These are phyloP conservation scores for Polydrusus pterygomalis DNA, from an alignment of 2,888 invertebrate species.

Conservation along the genomic window DNA sequence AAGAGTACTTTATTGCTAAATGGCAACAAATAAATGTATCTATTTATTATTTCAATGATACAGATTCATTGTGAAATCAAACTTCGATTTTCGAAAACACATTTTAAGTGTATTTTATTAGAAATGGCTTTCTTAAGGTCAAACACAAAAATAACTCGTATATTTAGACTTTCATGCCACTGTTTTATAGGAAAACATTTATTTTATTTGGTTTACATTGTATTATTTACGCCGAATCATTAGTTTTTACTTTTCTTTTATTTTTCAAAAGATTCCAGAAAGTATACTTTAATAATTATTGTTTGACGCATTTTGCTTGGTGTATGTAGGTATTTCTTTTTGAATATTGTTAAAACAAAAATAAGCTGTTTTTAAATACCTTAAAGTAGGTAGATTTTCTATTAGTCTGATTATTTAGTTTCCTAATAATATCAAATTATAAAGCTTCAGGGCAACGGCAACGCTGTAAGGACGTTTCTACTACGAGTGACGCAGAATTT, in stretches of 20 bases:
- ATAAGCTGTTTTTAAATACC: too few species aligned
- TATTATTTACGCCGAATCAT: conserved; percentile 1
- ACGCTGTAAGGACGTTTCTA: too few species aligned
- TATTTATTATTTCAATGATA: not conserved
- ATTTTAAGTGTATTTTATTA: conserved; percentile 1
- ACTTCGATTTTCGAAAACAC: conserved; percentile 11
- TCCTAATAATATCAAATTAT: too few species aligned
- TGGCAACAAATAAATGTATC: not conserved
- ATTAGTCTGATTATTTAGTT: too few species aligned
- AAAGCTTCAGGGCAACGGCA: too few species aligned
- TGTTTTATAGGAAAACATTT: conserved; percentile 20
- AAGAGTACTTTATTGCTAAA: too few species aligned
- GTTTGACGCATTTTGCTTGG: not conserved
- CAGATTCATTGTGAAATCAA: conserved; percentile 1
- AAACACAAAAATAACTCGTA: conserved; percentile 15
- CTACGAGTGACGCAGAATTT: too few species aligned
- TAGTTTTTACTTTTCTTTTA: conserved; percentile 13
- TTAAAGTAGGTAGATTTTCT: too few species aligned
- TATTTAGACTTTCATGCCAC: conserved; percentile 11
- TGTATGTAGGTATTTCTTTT: conserved; percentile 1
- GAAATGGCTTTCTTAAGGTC: conserved; percentile 14
- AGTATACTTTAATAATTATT: conserved; percentile 1
- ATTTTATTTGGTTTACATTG: conserved; percentile 21
- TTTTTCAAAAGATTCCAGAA: not conserved
- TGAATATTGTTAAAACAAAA: too few species aligned